These are phyloP conservation scores for Isoperla grammatica DNA, from an alignment of 2,888 invertebrate species.

Conservation along the genomic window DNA sequence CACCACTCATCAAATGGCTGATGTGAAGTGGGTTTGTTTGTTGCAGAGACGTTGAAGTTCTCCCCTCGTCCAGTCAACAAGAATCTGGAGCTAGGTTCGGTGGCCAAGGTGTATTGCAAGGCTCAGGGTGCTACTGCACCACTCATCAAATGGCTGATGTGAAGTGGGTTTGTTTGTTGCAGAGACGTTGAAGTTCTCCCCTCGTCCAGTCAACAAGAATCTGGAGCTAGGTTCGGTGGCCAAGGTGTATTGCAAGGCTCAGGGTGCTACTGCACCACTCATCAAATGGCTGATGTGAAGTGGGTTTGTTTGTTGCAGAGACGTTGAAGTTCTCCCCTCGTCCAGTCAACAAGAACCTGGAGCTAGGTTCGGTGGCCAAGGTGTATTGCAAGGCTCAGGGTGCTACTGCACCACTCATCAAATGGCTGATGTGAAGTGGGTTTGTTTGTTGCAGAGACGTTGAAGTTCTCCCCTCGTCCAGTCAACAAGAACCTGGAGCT, in stretches of 20 bases:
- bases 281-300: too few species aligned
- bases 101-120: constrained; percentile 82
- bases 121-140: constrained; percentile 78
- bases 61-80: constrained; percentile 77
- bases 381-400: constrained; percentile 91
- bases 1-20: constrained; percentile 67
- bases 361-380: constrained; percentile 71
- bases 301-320: too few species aligned
- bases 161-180: too few species aligned
- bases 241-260: constrained; percentile 86
- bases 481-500: constrained; percentile 80
- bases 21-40: too few species aligned
- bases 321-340: constrained; percentile 79
- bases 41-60: constrained; percentile 76
- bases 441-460: constrained; percentile 64
- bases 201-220: constrained; percentile 76
- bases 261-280: constrained; percentile 66
- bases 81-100: constrained; percentile 73
- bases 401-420: constrained; percentile 59
- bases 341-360: constrained; percentile 79
- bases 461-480: constrained; percentile 82
- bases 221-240: constrained; percentile 74
- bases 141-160: constrained; percentile 63
- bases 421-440: too few species aligned
- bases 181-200: constrained; percentile 81